phyloP scores from a whole-genome alignment of 1,140 invertebrate species.

The Diuraphis noxia region DNA sequence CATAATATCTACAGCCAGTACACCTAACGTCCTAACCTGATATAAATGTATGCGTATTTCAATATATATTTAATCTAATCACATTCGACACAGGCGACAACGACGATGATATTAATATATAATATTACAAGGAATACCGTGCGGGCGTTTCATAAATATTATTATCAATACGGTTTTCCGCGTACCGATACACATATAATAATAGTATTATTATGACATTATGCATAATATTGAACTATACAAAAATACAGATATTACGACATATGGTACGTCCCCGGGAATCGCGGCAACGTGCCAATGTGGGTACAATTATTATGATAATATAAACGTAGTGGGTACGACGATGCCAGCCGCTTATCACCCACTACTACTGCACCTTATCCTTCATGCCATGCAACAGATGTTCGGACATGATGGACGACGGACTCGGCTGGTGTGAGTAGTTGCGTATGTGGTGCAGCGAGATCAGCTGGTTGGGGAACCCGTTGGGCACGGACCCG shows the following conservation, averaged over 20 bases:
- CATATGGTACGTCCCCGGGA: background rate
- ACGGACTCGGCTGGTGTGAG: constrained; percentile 77
- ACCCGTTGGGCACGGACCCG: constrained; percentile 70
- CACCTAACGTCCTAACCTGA: background rate
- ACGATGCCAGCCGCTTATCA: background rate
- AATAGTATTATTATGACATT: background rate
- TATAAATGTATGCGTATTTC: background rate
- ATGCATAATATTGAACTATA: background rate
- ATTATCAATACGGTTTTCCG: background rate
- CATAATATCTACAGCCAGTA: background rate
- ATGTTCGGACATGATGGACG: constrained; percentile 58
- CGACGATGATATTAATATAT: background rate
- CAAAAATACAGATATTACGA: background rate
- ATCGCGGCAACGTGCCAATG: background rate
- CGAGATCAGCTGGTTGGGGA: constrained; percentile 93
- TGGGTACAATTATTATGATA: no score
- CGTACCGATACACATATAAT: background rate
- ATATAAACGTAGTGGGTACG: background rate
- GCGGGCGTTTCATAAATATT: background rate
- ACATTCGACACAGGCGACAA: background rate
- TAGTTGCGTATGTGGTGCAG: constrained; percentile 96
- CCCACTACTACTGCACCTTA: constrained; percentile 40
- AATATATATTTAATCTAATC: background rate
- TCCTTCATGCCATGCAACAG: constrained; percentile 58
- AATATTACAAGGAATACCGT: background rate